A percentile compares a stretch with the other conserved stretches of the same genome.
Conservation (phyloP, 2,797 vertebrate genomes). For the Chelonia mydas region DNA sequence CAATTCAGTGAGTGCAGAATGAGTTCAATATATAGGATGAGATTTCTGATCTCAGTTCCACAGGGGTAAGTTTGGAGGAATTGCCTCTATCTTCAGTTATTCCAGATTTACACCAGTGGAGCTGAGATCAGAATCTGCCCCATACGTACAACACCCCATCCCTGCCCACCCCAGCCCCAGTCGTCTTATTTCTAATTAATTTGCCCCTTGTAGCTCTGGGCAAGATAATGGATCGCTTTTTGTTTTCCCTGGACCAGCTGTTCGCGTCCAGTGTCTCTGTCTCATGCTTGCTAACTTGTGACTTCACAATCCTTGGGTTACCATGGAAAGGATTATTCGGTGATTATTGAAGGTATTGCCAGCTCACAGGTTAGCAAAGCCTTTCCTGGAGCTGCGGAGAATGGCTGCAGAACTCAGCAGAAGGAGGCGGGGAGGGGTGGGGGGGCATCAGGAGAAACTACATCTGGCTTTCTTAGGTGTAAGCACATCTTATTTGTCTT, state of each 20-base stretch:
- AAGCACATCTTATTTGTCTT: rapidly evolving
- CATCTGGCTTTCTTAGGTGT: neutral
- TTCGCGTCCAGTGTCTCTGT: constrained; percentile 36
- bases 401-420: neutral
- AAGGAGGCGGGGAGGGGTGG: neutral
- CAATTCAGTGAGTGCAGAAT: neutral
- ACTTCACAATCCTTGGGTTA: constrained; percentile 76
- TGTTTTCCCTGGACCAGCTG: neutral
- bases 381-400: constrained; percentile 49
- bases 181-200: neutral
- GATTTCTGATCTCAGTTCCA: neutral
- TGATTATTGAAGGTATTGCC: constrained; percentile 77
- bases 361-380: constrained; percentile 54
- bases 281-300: constrained; percentile 74
- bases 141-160: neutral
- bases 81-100: neutral
- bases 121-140: neutral
- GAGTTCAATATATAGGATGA: too few species aligned
- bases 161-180: neutral
- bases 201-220: neutral
- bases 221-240: rapidly evolving
- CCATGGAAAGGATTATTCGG: constrained; percentile 78
- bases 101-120: neutral
- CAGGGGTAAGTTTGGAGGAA: neutral
- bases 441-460: neutral